Evolutionary conservation across 2,113 vertebrate species (phyloP).

Genomic region (Progne subis): DNA sequence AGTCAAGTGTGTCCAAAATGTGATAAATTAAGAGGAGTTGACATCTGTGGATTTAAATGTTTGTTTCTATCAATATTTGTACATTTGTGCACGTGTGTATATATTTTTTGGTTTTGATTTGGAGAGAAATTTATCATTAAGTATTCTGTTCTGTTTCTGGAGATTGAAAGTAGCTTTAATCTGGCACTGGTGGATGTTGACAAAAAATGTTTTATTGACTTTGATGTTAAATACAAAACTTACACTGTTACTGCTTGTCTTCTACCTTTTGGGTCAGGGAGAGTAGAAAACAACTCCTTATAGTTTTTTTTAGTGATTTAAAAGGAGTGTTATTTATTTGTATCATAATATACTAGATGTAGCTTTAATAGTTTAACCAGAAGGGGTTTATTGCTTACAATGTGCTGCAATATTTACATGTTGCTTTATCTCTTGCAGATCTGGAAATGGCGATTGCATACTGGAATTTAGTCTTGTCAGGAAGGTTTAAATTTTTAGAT

Average conservation of each 20-base stretch:
- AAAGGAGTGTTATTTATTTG: neutral
- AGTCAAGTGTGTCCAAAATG: neutral
- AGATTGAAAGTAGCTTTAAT: neutral
- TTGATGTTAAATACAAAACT: neutral
- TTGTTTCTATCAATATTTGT: neutral
- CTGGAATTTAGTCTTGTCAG: slow-evolving; percentile 94
- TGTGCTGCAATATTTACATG: neutral
- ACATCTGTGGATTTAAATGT: neutral
- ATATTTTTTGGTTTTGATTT: neutral
- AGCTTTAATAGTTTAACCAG: neutral
- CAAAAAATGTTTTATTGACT: neutral
- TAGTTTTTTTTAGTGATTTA: neutral
- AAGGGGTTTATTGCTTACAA: neutral
- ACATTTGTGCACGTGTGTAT: accelerated
- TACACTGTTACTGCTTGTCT: neutral
- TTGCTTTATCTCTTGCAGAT: slow-evolving; percentile 78
- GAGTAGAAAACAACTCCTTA: neutral
- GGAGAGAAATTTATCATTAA: neutral
- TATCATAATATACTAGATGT: neutral
- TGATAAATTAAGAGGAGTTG: neutral
- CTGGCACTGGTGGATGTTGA: neutral
- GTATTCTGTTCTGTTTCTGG: neutral
- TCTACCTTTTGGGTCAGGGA: neutral
- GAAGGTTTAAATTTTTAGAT: slow-evolving; percentile 96
- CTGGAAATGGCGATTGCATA: slow-evolving; percentile 96